Evolutionary conservation across 2,113 vertebrate genomes (phyloP), one percentile per base, ranked within the genome.

Genomic region (Glaucidium brasilianum): DNA sequence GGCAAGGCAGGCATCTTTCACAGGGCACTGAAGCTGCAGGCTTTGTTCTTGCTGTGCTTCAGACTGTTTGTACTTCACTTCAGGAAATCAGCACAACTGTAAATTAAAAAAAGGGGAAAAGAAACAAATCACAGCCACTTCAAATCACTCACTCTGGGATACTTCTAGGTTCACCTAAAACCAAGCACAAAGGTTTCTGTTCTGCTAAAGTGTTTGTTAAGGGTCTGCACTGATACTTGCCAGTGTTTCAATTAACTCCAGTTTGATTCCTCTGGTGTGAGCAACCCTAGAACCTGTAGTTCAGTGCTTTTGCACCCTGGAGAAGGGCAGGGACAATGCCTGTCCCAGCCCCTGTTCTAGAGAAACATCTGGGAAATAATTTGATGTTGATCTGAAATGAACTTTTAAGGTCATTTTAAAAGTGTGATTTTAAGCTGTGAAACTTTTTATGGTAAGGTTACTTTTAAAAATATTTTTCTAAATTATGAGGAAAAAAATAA

Each of bases 381-480:
- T 91, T 45, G 34, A 52, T 6, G 7, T 45, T 84, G 22, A 34
- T 81, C n/a, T 82, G 64, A 91, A 85, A 78, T 0, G 0, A 85
- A 85, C 23, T 85, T 75, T 8, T 34, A 74, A 41, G 34, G 47
- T 73, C 14, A 96, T 75, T 12, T 74, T 45, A 94, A 59, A 87
- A 78, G 15, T 29, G n/a, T 60, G 59, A 64, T 85, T 96, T 87
- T 91, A 96, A 96, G 43, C 89, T 94, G 91, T 96, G 95, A 94
- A 95, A 78, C 7, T 78, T 95, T 84, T 91, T 78, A 47, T 77
- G 55, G 25, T 37, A 67, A 85, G 27, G 11, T 19, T 82, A 41
- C 17, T 72, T 91, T 59, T 26, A n/a, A n/a, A 71, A n/a, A 4
- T 34, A 17, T 11, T 56, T 79, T 80, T 89, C 86, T 47, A 3